A percentile compares a stretch with the other conserved stretches of the same genome.
Evolutionary conservation across 2,888 invertebrate species (phyloP).

Genomic region (Heliconius cydno): DNA sequence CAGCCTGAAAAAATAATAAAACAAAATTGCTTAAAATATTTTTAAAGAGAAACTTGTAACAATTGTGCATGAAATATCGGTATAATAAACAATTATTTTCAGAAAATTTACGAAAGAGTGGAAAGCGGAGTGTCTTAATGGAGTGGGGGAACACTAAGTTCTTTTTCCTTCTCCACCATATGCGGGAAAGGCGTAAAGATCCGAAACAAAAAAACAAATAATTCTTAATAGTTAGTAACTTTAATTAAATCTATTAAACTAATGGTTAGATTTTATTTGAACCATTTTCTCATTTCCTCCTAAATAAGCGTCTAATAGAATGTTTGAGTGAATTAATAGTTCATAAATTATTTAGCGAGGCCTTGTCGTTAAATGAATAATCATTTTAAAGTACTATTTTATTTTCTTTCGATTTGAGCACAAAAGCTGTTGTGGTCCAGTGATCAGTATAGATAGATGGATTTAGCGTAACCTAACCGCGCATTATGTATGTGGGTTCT

Average conservation of each 20-base stretch:
- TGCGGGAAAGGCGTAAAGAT: too few relatives aligned
- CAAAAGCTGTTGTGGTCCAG: background rate
- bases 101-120: background rate
- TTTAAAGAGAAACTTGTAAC: too few relatives aligned
- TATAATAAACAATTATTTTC: background rate
- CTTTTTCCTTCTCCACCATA: too few relatives aligned
- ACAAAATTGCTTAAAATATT: too few relatives aligned
- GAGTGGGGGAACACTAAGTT: too few relatives aligned
- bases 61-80: too few relatives aligned
- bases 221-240: background rate
- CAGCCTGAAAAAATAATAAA: too few relatives aligned
- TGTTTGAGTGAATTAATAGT: slow-evolving; percentile 3
- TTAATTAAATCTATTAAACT: background rate
- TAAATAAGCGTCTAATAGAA: slow-evolving; percentile 1
- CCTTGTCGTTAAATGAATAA: background rate
- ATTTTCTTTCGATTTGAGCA: background rate
- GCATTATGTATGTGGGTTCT: background rate
- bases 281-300: slow-evolving; percentile 13
- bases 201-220: background rate
- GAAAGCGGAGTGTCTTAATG: too few relatives aligned
- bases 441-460: background rate
- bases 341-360: background rate
- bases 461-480: background rate
- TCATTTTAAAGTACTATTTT: background rate
- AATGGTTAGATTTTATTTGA: slow-evolving; percentile 2